Conservation (phyloP, 1,140 invertebrate genomes). For the Magallana gigas region DNA sequence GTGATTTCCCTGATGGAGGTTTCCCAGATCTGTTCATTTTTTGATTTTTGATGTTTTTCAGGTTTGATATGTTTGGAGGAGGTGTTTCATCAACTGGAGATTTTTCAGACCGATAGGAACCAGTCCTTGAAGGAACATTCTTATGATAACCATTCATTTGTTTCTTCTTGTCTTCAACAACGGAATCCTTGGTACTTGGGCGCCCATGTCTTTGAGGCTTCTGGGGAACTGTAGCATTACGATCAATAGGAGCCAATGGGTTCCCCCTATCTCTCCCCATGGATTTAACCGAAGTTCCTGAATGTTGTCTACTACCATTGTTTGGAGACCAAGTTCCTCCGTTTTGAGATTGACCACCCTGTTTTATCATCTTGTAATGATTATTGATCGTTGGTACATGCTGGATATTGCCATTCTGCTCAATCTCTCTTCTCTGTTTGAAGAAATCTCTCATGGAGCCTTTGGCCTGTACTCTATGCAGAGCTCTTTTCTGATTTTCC, state of each 20-base stretch:
- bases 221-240: slow-evolving; percentile 45
- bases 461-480: slow-evolving; percentile 69
- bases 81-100: slow-evolving; percentile 53
- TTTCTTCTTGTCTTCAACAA: slow-evolving; percentile 35
- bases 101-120: background rate
- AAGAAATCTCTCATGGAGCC: slow-evolving; percentile 70
- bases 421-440: slow-evolving; percentile 64
- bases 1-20: slow-evolving; percentile 30
- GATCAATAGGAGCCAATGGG: slow-evolving; percentile 68
- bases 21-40: slow-evolving; percentile 44
- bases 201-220: slow-evolving; percentile 53
- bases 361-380: slow-evolving; percentile 63
- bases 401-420: slow-evolving; percentile 47
- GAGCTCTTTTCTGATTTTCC: slow-evolving; percentile 74
- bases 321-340: slow-evolving; percentile 33
- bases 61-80: slow-evolving; percentile 54
- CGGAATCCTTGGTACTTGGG: slow-evolving; percentile 50
- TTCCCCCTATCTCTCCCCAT: slow-evolving; percentile 69
- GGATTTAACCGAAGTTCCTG: slow-evolving; percentile 49
- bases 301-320: slow-evolving; percentile 17
- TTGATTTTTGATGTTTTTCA: slow-evolving; percentile 53
- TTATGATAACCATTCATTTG: slow-evolving; percentile 47
- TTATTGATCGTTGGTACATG: slow-evolving; percentile 65
- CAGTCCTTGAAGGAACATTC: slow-evolving; percentile 35
- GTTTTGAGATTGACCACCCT: slow-evolving; percentile 39